These are phyloP conservation scores for Drosophila sproati DNA, from an alignment of 1,140 invertebrate genomes.

Conservation along the genomic window DNA sequence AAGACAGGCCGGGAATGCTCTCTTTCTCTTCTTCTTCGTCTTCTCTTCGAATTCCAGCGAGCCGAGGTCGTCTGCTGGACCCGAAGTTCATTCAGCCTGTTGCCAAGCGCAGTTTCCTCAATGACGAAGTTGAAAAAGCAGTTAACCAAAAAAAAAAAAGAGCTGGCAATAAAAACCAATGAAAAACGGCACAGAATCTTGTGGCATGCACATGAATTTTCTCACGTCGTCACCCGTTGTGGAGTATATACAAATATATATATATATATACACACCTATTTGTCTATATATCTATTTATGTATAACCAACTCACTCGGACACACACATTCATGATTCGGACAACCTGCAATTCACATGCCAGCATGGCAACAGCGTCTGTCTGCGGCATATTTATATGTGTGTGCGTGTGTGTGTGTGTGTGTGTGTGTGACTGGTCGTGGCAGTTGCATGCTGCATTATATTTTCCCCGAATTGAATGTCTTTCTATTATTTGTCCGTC, in stretches of 20 bases:
- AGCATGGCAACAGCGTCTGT: constrained; percentile 29
- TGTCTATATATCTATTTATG: not conserved
- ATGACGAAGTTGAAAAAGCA: constrained; percentile 26
- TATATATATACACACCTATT: not conserved
- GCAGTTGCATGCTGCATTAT: constrained; percentile 77
- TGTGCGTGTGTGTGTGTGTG: constrained; percentile 37
- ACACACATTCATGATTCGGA: constrained; percentile 22
- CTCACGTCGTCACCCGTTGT: constrained; percentile 72
- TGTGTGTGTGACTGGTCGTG: constrained; percentile 62
- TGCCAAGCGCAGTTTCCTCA: constrained; percentile 49
- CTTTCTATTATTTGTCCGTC: constrained; percentile 24
- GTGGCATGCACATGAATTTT: constrained; percentile 80
- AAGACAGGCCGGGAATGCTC: no score
- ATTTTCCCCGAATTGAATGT: constrained; percentile 69
- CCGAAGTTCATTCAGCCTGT: constrained; percentile 21
- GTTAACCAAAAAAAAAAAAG: not conserved
- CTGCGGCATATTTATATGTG: constrained; percentile 13
- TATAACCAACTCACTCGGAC: not conserved
- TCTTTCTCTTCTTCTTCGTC: no score
- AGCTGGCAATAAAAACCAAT: constrained; percentile 12
- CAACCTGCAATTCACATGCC: constrained; percentile 63
- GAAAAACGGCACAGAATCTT: constrained; percentile 78
- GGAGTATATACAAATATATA: constrained; percentile 21
- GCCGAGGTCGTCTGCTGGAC: constrained; percentile 5
- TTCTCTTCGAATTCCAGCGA: not conserved